A percentile compares a stretch with the other conserved stretches of the same genome.
These are phyloP conservation scores for Drosophila mayaguana DNA, from an alignment of 2,888 invertebrate species.

Conservation along the genomic window DNA sequence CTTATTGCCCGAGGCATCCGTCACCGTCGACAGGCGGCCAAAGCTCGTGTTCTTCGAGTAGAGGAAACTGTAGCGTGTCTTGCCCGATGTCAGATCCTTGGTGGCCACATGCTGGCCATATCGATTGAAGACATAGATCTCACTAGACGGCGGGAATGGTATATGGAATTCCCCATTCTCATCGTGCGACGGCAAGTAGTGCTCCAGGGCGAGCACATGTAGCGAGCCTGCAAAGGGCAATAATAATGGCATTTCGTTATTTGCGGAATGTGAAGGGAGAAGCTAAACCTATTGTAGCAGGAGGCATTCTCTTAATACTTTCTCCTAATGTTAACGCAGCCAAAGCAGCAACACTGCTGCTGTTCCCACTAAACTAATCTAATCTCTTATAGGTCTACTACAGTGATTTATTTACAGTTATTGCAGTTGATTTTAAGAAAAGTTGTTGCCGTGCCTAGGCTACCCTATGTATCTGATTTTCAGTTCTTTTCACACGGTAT, in stretches of 20 bases:
- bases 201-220: constrained; percentile 93
- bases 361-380: too few species aligned
- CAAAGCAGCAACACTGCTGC: too few species aligned
- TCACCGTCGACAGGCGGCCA: constrained; percentile 96
- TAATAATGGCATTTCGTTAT: not conserved
- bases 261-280: not conserved
- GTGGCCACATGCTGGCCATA: constrained; percentile 98
- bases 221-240: constrained; percentile 88
- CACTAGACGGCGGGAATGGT: constrained; percentile 96
- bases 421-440: too few species aligned
- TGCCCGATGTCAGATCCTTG: constrained; percentile 97
- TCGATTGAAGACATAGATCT: constrained; percentile 96
- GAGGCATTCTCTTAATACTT: too few species aligned
- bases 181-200: constrained; percentile 94
- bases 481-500: not conserved
- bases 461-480: not conserved
- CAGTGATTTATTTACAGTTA: too few species aligned
- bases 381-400: too few species aligned
- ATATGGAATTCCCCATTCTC: constrained; percentile 96
- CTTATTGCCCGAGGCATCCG: constrained; percentile 96
- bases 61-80: constrained; percentile 96
- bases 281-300: too few species aligned
- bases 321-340: too few species aligned
- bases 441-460: too few species aligned
- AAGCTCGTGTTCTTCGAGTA: constrained; percentile 99